Base-by-base conservation (phyloP, 2,113 vertebrate species). In the Microtus ochrogaster region DNA sequence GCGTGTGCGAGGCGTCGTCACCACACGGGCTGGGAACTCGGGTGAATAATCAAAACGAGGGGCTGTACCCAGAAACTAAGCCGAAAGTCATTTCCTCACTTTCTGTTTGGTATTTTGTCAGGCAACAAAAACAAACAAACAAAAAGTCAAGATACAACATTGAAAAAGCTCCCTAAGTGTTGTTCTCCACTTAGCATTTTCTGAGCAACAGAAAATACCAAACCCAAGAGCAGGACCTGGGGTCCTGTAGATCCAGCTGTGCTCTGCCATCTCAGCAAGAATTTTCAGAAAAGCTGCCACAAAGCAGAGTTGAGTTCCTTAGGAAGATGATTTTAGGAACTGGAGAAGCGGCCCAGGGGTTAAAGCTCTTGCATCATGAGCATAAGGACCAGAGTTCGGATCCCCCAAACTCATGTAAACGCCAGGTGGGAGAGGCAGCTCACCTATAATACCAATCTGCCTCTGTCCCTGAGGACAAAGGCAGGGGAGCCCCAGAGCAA, bases 151-250 rank as follows among this genome's bases (percentile, higher is more conserved):
- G n/a, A n/a, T n/a, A n/a, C 63, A 36, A 12, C 30, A 28, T 16
- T 58, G 86, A 9, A 81, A 68, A 77, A 81, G 8, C 70, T 30
- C 2, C 28, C 49, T 68, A 22, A 21, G 7, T 19, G 49, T 36
- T 66, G 12, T 66, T 96, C 52, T 90, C 21, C 36, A 89, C 41
- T 58, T 87, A 82, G 10, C 66, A 30, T 73, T 86, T 91, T 89
- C 68, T 91, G 87, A 95, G 78, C 36, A 91, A 92, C 89, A 95
- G 61, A 68, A 91, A 91, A 63, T 63, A 81, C 55, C 58, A 90
- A 70, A 14, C 55, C 41, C 83, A 76, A 47, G 19, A 22, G 58
- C 33, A 13, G 13, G 26, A 65, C 22, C 66, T 92, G 44, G 21
- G 58, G 70, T 83, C 61, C 92, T 66, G 86, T 70, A 81, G 76